Base-by-base conservation (phyloP, 2,797 vertebrate genomes). In the Melanogrammus aeglefinus region DNA sequence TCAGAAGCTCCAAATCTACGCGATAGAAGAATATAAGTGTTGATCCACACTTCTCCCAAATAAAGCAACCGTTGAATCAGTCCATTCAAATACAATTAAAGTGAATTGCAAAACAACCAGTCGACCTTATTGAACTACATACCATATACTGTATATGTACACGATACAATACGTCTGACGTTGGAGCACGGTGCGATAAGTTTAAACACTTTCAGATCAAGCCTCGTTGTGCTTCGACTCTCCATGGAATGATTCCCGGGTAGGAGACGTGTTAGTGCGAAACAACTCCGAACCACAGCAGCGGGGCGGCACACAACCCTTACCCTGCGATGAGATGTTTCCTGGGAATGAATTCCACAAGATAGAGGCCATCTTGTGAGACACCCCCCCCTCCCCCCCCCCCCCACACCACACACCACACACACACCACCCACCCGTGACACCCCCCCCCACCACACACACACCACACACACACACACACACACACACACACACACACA, bases 331-430 rank as follows among this genome's bases (percentile, higher is more conserved):
- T 57, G 16, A 38, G 77, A 78, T 33, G 75, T 90, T 85, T 70
- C 87, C 86, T 83, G 88, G 91, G 88, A 91, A 94, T 93, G 90
- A 93, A 93, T 93, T 93, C 88, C 92, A 93, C 89, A 88, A 92
- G 91, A 93, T 92, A 94, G 96, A 93, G 95, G 96, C 96, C 96
- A 96, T 96, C 95, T 97, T 97, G 96, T 95, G 92, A 94, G n/a
- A n/a, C n/a, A n/a, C n/a, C n/a, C n/a, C n/a, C n/a, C 92, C 72
- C 18, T 35, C 27, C 71, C 38, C 47, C 71, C 72, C 31, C 31
- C 93, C 91, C 89, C 83, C 84, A 66, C 79, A n/a, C 63, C 63
- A 66, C 63, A 66, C 80, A 84, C 84, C 79, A n/a, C 63, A 66
- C 63, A 66, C 63, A 66, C 31, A 84, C n/a, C n/a, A n/a, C n/a